These are phyloP conservation scores for Drosophila bocki DNA, from an alignment of 1,140 invertebrate genomes.

Conservation along the genomic window DNA sequence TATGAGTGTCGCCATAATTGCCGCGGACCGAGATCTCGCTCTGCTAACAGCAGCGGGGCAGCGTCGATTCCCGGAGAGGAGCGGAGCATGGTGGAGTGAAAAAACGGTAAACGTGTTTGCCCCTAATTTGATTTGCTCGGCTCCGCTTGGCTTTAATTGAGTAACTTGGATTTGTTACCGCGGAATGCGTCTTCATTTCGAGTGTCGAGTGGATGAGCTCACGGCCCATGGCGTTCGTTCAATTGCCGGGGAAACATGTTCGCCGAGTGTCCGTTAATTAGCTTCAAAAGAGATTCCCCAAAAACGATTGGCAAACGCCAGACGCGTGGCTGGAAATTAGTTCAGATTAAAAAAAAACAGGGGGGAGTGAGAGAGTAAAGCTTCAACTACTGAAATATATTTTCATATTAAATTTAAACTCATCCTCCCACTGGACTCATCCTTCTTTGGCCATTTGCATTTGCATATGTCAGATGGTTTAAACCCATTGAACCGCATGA, in stretches of 20 bases:
- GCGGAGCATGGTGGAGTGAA: background rate
- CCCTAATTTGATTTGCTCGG: conserved; percentile 70
- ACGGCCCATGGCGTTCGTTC: conserved; percentile 38
- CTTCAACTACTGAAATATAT: background rate
- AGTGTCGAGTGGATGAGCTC: conserved; percentile 55
- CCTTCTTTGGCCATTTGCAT: conserved; percentile 31
- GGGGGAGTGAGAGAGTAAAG: background rate
- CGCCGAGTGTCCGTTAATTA: conserved; percentile 59
- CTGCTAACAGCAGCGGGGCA: background rate
- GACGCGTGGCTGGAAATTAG: conserved; percentile 45
- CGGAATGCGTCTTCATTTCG: conserved; percentile 23
- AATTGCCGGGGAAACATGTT: conserved; percentile 55
- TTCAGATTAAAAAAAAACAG: background rate
- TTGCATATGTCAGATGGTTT: conserved; percentile 52
- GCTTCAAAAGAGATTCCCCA: conserved; percentile 14
- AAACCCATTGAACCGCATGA: conserved; percentile 74
- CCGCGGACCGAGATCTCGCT: conserved; percentile 33
- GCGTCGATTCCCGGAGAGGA: background rate
- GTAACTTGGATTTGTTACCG: conserved; percentile 53
- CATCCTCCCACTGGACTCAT: background rate
- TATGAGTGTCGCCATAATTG: conserved; percentile 62
- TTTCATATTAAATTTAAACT: background rate
- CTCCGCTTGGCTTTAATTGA: conserved; percentile 50
- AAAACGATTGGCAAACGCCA: conserved; percentile 15
- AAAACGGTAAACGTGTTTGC: conserved; percentile 72